Conservation (phyloP, 2,888 invertebrate species). For the Phalera bucephala region DNA sequence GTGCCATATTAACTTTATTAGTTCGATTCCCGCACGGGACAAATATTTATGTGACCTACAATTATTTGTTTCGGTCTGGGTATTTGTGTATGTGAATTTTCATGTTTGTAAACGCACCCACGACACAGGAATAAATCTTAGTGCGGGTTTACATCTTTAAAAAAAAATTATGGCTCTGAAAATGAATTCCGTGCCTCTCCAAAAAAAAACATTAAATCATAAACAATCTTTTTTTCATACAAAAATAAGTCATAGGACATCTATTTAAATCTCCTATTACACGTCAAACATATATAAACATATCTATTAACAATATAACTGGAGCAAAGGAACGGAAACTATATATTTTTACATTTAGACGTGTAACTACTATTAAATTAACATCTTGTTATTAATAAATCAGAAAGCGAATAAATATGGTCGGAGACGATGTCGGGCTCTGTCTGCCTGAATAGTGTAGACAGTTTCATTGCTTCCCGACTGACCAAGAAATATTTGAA, state of each 20-base stretch:
- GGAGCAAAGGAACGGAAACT: conserved; percentile 14
- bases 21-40: too few species aligned
- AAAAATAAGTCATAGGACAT: neutral
- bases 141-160: too few species aligned
- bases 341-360: conserved; percentile 9
- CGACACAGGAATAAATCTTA: too few species aligned
- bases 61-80: too few species aligned
- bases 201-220: neutral
- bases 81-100: too few species aligned
- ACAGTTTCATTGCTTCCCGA: conserved; percentile 14
- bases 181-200: too few species aligned
- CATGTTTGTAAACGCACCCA: too few species aligned
- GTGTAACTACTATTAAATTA: conserved; percentile 7
- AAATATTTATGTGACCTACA: too few species aligned
- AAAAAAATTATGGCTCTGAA: too few species aligned
- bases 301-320: conserved; percentile 10
- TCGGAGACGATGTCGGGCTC: too few species aligned
- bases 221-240: neutral
- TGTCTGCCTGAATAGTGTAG: conserved; percentile 7
- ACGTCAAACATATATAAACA: conserved; percentile 13
- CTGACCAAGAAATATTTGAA: conserved; percentile 8
- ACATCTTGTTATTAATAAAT: conserved; percentile 12
- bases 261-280: conserved; percentile 13
- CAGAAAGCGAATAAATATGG: neutral
- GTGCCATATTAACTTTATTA: too few species aligned